phyloP scores from a whole-genome alignment of 2,113 vertebrate species.

The Glaucidium brasilianum region DNA sequence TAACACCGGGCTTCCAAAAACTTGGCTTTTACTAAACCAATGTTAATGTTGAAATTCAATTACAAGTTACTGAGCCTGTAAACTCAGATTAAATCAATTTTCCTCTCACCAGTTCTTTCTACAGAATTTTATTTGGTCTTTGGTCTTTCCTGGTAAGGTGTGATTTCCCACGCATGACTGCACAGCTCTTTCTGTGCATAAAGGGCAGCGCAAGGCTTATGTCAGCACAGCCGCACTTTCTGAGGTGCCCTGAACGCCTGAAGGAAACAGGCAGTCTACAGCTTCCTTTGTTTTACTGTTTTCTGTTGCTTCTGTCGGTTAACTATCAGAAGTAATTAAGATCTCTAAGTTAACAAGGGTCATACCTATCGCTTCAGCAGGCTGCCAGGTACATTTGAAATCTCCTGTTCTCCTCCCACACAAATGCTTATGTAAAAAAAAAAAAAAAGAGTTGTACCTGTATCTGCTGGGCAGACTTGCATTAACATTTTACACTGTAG shows the following conservation, averaged over 20 bases:
- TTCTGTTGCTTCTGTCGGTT: neutral
- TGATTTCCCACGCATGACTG: neutral
- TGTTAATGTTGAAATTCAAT: neutral
- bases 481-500: neutral
- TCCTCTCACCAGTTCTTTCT: neutral
- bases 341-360: neutral
- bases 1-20: fast-evolving
- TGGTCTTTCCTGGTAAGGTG: neutral
- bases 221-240: neutral
- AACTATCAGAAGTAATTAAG: constrained; percentile 52
- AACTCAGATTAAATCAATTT: neutral
- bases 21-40: neutral
- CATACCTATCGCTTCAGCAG: neutral
- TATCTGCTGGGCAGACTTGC: neutral
- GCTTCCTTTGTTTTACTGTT: neutral
- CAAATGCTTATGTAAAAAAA: constrained; percentile 13
- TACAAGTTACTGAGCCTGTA: neutral
- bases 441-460: neutral
- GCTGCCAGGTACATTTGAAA: neutral
- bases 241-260: neutral
- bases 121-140: neutral
- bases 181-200: neutral
- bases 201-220: neutral
- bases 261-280: neutral
- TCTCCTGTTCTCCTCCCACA: constrained; percentile 20